These are phyloP conservation scores for Bos taurus DNA, from an alignment of 2,113 vertebrate species.

Conservation along the genomic window ARS-UCD2.0 NC_037357.1:131307501-131308000, in stretches of 20 bases:
- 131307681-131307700: not conserved
- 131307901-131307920: not conserved
- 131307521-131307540: not conserved
- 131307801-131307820: not conserved
- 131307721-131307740: not conserved
- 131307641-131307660: not conserved
- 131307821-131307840: not conserved
- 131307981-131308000: not conserved
- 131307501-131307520: constrained; percentile 23
- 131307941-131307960: not conserved
- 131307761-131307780: not conserved
- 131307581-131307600: not conserved
- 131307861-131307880: not conserved
- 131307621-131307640: not conserved
- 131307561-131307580: not conserved
- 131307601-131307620: constrained; percentile 21
- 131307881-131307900: not conserved
- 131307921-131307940: not conserved
- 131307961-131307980: not conserved
- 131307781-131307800: not conserved
- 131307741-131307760: not conserved
- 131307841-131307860: not conserved
- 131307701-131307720: not conserved
- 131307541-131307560: not conserved
- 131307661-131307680: not conserved